Conservation (phyloP, 2,113 vertebrate genomes). For the Neogale vison region DNA sequence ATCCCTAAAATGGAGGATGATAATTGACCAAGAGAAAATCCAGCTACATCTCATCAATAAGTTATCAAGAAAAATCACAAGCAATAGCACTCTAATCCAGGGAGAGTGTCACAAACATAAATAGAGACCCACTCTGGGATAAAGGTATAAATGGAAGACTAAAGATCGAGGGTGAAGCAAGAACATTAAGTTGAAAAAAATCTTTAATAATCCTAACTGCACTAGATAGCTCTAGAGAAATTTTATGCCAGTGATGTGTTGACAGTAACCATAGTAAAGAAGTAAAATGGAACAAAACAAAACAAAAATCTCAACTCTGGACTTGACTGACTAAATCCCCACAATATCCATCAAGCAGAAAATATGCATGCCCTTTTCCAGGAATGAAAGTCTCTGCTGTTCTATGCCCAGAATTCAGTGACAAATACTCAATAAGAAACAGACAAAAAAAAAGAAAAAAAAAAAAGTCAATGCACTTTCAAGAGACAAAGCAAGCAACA, state of each 20-base stretch:
- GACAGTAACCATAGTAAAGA: not conserved
- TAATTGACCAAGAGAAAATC: not conserved
- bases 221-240: not conserved
- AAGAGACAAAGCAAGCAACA: not conserved
- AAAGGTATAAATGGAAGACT: not conserved
- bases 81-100: not conserved
- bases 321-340: not conserved
- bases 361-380: not conserved
- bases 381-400: not conserved
- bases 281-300: not conserved
- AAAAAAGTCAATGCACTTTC: not conserved
- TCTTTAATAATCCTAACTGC: not conserved
- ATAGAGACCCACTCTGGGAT: not conserved
- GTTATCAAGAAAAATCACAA: not conserved
- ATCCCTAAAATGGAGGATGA: not conserved
- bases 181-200: not conserved
- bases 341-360: not conserved
- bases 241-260: not conserved
- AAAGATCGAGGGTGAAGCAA: not conserved
- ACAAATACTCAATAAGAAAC: not conserved
- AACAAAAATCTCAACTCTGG: not conserved
- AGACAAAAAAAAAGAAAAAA: not conserved
- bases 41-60: not conserved
- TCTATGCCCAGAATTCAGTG: not conserved
- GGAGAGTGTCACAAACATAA: not conserved